Conservation (phyloP, 1,140 invertebrate species). For the Lucilia cuprina region DNA sequence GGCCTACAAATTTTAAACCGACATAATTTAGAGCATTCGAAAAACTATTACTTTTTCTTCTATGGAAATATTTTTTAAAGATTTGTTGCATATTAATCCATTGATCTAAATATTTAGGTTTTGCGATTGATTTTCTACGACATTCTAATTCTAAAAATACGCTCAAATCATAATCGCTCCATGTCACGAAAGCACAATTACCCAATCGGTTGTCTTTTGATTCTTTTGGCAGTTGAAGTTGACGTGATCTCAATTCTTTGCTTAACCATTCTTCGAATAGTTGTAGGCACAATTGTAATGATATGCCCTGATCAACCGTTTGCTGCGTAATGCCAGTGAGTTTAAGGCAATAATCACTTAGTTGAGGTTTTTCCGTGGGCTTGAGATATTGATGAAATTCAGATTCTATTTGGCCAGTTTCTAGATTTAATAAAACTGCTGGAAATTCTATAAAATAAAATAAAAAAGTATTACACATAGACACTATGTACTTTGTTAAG, state of each 20-base stretch:
- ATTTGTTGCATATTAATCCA: conserved; percentile 64
- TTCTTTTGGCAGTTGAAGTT: conserved; percentile 57
- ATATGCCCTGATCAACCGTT: conserved; percentile 63
- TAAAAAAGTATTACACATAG: conserved; percentile 44
- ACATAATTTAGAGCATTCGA: conserved; percentile 65
- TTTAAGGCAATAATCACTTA: conserved; percentile 72
- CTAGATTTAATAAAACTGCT: conserved; percentile 71
- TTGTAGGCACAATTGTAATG: conserved; percentile 60
- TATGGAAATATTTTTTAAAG: conserved; percentile 61
- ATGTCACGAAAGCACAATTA: conserved; percentile 64
- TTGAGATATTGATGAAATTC: conserved; percentile 73
- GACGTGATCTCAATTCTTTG: conserved; percentile 56
- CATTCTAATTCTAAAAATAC: conserved; percentile 64
- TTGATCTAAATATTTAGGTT: conserved; percentile 60
- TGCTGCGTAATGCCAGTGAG: conserved; percentile 70
- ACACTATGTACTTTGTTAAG: neutral
- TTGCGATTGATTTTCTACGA: conserved; percentile 60
- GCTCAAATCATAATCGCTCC: conserved; percentile 66
- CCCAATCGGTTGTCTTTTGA: conserved; percentile 48
- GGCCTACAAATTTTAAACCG: conserved; percentile 68
- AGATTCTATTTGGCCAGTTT: conserved; percentile 66
- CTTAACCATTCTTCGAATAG: conserved; percentile 64
- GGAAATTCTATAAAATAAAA: conserved; percentile 76
- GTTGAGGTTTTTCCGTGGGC: conserved; percentile 68
- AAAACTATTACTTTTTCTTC: conserved; percentile 63